Conservation (phyloP, 2,797 vertebrate species). For the Phataginus tricuspis region DNA sequence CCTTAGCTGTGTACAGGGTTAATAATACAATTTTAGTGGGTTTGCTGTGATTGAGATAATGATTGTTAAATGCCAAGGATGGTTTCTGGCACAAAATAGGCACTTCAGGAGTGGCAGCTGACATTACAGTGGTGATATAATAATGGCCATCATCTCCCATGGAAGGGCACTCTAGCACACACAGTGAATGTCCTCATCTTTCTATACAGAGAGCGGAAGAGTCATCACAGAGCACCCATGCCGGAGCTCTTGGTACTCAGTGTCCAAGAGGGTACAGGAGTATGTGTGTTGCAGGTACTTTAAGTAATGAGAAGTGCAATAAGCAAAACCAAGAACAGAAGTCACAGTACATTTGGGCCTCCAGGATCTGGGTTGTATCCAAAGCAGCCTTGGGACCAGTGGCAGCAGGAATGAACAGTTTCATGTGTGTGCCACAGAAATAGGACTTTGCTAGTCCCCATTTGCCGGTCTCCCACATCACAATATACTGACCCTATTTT, state of each 20-base stretch:
- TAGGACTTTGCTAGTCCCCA: background rate
- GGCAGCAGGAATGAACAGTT: background rate
- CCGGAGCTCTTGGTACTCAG: background rate
- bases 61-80: background rate
- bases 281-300: background rate
- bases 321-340: background rate
- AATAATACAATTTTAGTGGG: background rate
- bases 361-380: background rate
- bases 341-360: background rate
- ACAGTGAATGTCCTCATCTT: background rate
- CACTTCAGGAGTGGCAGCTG: background rate
- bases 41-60: background rate
- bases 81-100: background rate
- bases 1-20: background rate
- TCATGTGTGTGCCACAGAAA: background rate
- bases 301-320: background rate
- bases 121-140: background rate
- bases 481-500: background rate
- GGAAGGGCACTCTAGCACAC: background rate
- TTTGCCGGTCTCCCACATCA: no score
- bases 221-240: no score
- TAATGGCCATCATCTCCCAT: background rate
- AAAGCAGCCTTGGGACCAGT: background rate
- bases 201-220: background rate
- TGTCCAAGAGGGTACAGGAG: background rate